Evolutionary conservation across 2,888 invertebrate genomes (phyloP), one percentile per base, ranked within the genome.

Genomic region (Eupithecia subumbrata): DNA sequence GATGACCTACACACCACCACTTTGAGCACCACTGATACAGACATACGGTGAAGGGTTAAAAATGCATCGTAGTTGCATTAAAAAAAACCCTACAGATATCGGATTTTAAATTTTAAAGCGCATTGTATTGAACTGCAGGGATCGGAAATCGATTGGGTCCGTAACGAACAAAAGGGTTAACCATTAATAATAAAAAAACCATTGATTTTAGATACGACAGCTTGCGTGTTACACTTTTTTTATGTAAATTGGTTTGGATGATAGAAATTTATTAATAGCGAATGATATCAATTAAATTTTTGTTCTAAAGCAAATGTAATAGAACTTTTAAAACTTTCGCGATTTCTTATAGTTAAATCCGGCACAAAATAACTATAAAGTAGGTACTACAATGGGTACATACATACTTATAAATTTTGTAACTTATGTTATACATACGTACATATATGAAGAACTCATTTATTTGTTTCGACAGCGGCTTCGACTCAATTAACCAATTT

Each of bases 21-120:
- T 68, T 92, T 94, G 91, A 88, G 86, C 86, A 84, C 78, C 92
- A 14, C 85, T 85, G 87, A 4, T 73, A 85, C 81, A 90, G 90
- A 91, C 91, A 94, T 91, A 92, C 92, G 91, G 86, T 89, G 91
- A 94, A 93, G 94, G 95, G 94, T 95, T 95, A 93, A 95, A 95
- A 95, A 92, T 90, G 95, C 95, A 95, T 93, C 93, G 93, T 94
- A 87, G 93, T 87, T 82, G 80, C 87, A 93, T 89, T n/a, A n/a
- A 94, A 94, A 95, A 93, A 92, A 85, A 66, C 85, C 85, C 87
- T 79, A 92, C 91, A 95, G 94, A 95, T 95, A 95, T 95, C 94
- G 94, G 94, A 94, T 95, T 95, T 95, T 94, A 95, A 95, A 95
- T 90, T 95, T 95, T 95, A 94, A 95, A 95, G 94, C 92, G 94